A percentile compares a stretch with the other conserved stretches of the same genome.
Evolutionary conservation across 2,888 invertebrate species (phyloP).

Genomic region (Nipponacmea schrenckii): DNA sequence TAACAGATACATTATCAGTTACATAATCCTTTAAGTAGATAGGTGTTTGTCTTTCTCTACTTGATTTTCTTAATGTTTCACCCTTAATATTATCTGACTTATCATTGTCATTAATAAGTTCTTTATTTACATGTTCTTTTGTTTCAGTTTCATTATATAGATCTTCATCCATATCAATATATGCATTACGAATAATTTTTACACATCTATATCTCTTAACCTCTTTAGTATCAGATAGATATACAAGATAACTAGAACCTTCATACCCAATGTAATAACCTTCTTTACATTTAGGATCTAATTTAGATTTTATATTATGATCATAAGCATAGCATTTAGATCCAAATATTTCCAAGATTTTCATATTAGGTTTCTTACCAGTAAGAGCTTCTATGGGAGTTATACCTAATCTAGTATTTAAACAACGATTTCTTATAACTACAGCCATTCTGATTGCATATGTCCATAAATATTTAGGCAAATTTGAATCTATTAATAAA

Average conservation of each 20-base stretch:
- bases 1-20: too few relatives aligned
- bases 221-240: constrained; percentile 18
- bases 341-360: constrained; percentile 27
- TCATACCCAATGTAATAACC: constrained; percentile 24
- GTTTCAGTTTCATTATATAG: too few relatives aligned
- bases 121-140: too few relatives aligned
- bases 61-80: neutral
- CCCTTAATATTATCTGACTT: neutral
- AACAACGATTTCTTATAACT: constrained; percentile 30
- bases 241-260: constrained; percentile 18
- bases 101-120: too few relatives aligned
- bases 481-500: constrained; percentile 13
- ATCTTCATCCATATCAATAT: too few relatives aligned
- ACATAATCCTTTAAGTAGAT: constrained; percentile 26
- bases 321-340: constrained; percentile 25
- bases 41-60: too few relatives aligned
- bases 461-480: constrained; percentile 30
- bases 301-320: constrained; percentile 21
- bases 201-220: constrained; percentile 17
- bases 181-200: constrained; percentile 4
- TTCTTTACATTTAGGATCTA: constrained; percentile 26
- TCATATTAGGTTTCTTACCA: constrained; percentile 21
- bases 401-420: constrained; percentile 11
- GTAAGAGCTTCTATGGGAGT: constrained; percentile 25
- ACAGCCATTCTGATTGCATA: constrained; percentile 27